These are phyloP conservation scores for Gymnothorax javanicus DNA, from an alignment of 2,797 vertebrate species.

Conservation along the genomic window DNA sequence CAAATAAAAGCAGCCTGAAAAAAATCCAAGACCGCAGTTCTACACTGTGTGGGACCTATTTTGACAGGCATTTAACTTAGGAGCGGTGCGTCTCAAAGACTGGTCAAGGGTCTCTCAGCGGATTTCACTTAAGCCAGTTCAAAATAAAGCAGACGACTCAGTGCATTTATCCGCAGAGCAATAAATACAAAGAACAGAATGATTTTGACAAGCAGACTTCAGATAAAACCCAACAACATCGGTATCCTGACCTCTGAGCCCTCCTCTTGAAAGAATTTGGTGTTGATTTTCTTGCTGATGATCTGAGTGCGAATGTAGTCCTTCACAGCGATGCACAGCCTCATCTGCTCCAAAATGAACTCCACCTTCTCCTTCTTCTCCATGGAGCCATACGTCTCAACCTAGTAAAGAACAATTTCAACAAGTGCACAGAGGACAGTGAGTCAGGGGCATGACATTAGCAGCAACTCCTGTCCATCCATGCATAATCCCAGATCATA, in stretches of 20 bases:
- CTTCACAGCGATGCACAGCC: slow-evolving; percentile 97
- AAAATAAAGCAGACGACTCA: not conserved
- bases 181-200: not conserved
- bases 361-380: slow-evolving; percentile 98
- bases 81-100: not conserved
- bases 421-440: not conserved
- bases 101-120: not conserved
- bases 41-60: not conserved
- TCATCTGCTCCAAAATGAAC: slow-evolving; percentile 98
- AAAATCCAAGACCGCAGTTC: not conserved
- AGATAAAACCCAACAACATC: not conserved
- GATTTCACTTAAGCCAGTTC: not conserved
- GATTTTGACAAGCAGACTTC: not conserved
- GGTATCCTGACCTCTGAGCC: slow-evolving; percentile 83
- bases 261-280: slow-evolving; percentile 97
- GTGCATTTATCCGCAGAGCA: not conserved
- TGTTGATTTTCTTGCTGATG: slow-evolving; percentile 99
- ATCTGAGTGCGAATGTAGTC: slow-evolving; percentile 98
- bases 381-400: slow-evolving; percentile 98
- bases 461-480: not conserved
- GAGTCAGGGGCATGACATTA: not conserved
- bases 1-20: too few relatives aligned
- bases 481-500: not conserved
- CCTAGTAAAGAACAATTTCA: slow-evolving; percentile 64
- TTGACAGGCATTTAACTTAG: not conserved